Evolutionary conservation across 2,113 vertebrate genomes (phyloP).

Genomic region (Pollimyrus isidori): DNA sequence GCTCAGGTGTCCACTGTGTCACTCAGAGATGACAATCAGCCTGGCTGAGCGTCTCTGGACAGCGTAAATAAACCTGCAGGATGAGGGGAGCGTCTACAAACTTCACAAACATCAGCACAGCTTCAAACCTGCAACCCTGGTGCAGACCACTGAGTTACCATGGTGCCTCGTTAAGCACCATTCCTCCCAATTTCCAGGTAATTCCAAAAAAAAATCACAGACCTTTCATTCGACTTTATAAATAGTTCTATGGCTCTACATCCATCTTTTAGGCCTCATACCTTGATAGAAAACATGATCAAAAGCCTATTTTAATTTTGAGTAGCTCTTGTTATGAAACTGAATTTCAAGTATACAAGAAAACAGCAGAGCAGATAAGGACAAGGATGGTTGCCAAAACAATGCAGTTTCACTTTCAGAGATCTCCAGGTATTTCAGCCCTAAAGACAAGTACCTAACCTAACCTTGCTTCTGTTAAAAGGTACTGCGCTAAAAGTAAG

Average conservation of each 20-base stretch:
- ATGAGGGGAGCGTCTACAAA: not conserved
- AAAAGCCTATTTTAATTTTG: not conserved
- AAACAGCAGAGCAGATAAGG: not conserved
- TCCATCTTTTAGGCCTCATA: not conserved
- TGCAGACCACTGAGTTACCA: not conserved
- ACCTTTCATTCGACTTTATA: not conserved
- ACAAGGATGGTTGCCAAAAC: not conserved
- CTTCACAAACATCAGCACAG: not conserved
- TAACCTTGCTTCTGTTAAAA: not conserved
- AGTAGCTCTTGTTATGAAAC: not conserved
- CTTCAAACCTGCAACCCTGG: not conserved
- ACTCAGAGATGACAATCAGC: not conserved
- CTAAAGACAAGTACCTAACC: not conserved
- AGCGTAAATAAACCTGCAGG: not conserved
- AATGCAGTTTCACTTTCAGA: not conserved
- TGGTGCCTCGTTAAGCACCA: not conserved
- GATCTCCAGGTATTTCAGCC: not conserved
- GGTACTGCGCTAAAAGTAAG: not conserved
- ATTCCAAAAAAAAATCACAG: not conserved
- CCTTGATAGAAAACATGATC: not conserved
- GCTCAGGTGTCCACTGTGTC: not conserved
- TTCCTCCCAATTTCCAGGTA: not conserved
- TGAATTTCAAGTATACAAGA: not conserved
- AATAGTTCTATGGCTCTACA: not conserved
- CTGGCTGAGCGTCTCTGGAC: not conserved